These are phyloP conservation scores for Anthoscopus minutus DNA, from an alignment of 2,113 vertebrate genomes.

Conservation along the genomic window DNA sequence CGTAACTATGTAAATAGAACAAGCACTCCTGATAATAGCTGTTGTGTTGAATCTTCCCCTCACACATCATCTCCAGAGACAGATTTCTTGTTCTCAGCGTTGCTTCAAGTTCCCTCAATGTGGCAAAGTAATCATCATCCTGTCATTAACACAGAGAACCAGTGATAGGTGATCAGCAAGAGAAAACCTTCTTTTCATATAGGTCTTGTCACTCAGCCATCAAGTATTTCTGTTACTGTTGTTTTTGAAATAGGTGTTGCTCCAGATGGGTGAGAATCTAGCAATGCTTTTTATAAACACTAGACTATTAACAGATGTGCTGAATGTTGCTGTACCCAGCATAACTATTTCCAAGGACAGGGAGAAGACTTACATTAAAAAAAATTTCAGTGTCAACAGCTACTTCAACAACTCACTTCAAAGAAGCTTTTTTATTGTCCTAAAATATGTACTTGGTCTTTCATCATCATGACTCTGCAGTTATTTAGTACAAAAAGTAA, in stretches of 20 bases:
- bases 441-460: not conserved
- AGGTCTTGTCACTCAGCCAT: not conserved
- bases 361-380: not conserved
- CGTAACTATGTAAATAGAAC: constrained; percentile 87
- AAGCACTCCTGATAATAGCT: constrained; percentile 87
- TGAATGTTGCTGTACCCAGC: not conserved
- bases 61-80: constrained; percentile 72
- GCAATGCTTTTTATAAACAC: not conserved
- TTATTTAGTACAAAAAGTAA: not conserved
- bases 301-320: not conserved
- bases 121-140: constrained; percentile 88
- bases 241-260: not conserved
- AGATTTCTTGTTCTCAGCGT: constrained; percentile 74
- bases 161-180: not conserved
- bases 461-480: not conserved
- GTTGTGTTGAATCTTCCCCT: constrained; percentile 73
- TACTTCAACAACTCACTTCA: not conserved
- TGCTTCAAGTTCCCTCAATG: constrained; percentile 85
- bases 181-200: not conserved
- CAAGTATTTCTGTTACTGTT: not conserved
- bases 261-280: not conserved
- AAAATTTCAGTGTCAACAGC: not conserved
- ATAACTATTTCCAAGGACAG: not conserved
- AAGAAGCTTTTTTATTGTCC: not conserved
- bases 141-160: constrained; percentile 49